phyloP scores from a whole-genome alignment of 2,888 invertebrate species.

The Lepeophtheirus nordmannii region DNA sequence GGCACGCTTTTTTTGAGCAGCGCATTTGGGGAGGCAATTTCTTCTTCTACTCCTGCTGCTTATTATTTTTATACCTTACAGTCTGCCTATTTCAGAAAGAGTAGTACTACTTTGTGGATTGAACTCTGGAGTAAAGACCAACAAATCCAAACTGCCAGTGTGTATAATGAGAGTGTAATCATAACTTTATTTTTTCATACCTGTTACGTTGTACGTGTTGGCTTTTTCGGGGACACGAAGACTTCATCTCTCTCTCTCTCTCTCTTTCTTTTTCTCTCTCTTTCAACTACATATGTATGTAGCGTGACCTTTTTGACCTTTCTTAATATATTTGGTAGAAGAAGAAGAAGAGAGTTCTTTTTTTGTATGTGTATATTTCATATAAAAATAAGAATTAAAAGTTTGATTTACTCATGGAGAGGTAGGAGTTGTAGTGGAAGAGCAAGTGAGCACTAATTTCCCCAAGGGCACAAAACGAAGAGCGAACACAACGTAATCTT shows the following conservation, averaged over 20 bases:
- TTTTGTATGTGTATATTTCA: neutral
- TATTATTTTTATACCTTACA: neutral
- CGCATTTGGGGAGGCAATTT: slow-evolving; percentile 1
- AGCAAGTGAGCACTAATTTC: too few relatives aligned
- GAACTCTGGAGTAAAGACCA: too few relatives aligned
- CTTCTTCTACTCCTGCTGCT: neutral
- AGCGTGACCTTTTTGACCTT: neutral
- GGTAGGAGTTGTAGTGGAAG: too few relatives aligned
- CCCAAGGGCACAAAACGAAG: too few relatives aligned
- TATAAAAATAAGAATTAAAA: too few relatives aligned
- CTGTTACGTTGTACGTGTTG: neutral
- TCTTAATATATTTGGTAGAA: too few relatives aligned
- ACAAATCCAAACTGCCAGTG: too few relatives aligned
- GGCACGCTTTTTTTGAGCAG: slow-evolving; percentile 2
- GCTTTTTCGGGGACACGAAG: too few relatives aligned
- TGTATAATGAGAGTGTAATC: neutral
- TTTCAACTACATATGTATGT: neutral
- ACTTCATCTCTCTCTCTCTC: neutral
- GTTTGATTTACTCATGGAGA: too few relatives aligned
- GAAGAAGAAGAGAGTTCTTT: slow-evolving; percentile 2
- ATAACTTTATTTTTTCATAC: neutral
- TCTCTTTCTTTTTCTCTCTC: neutral
- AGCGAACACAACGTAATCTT: too few relatives aligned
- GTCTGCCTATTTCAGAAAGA: neutral
- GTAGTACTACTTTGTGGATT: too few relatives aligned